A percentile compares a stretch with the other conserved stretches of the same genome.
These are phyloP conservation scores for Pseudomyrmex dendroicus DNA, from an alignment of 1,140 invertebrate genomes.

Conservation along the genomic window DNA sequence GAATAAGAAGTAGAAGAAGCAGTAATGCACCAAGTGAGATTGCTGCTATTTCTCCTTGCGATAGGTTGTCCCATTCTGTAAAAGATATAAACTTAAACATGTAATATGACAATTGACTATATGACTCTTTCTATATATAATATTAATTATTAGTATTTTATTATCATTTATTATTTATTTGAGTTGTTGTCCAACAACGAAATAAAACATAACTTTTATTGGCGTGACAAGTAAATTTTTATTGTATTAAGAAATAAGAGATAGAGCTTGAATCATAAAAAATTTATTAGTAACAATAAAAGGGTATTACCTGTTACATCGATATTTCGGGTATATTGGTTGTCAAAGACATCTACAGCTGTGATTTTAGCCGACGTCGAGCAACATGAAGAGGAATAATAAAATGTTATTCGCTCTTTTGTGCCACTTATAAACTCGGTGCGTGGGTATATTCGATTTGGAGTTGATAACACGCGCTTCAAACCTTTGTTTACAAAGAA, in stretches of 20 bases:
- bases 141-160: background rate
- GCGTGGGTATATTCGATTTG: constrained; percentile 82
- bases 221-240: too few relatives aligned
- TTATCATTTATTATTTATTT: background rate
- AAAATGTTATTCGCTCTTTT: constrained; percentile 85
- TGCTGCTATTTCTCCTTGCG: constrained; percentile 83
- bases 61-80: constrained; percentile 81
- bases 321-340: constrained; percentile 85
- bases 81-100: constrained; percentile 34
- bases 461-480: constrained; percentile 86
- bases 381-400: constrained; percentile 88
- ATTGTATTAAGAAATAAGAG: too few relatives aligned
- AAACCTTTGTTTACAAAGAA: constrained; percentile 82
- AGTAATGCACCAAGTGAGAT: constrained; percentile 82
- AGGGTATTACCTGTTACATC: constrained; percentile 86
- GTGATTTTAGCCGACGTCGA: constrained; percentile 86
- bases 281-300: background rate
- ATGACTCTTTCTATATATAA: background rate
- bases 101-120: background rate
- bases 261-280: background rate
- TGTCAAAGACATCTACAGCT: constrained; percentile 87
- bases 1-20: constrained; percentile 79
- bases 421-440: constrained; percentile 86
- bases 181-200: too few relatives aligned
- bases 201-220: too few relatives aligned